Conservation (phyloP, 2,888 invertebrate species). For the Melitaea athalia region DNA sequence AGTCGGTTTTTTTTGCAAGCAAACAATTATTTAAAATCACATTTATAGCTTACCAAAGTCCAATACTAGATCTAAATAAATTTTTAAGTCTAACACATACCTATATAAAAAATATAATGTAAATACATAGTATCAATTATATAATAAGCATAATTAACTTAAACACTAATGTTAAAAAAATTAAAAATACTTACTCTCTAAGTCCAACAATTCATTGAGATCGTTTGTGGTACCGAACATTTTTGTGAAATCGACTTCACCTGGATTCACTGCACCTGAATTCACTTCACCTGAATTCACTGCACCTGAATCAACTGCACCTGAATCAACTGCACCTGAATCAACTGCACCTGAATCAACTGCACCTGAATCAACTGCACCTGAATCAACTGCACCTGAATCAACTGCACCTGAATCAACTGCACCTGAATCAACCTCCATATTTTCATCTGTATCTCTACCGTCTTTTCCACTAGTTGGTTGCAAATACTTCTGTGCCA, state of each 20-base stretch:
- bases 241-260: slow-evolving; percentile 52
- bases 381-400: too few relatives aligned
- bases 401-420: background rate
- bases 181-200: slow-evolving; percentile 60
- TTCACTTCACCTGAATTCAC: slow-evolving; percentile 13
- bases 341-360: background rate
- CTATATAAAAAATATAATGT: too few relatives aligned
- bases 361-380: slow-evolving; percentile 9
- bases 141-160: background rate
- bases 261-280: background rate
- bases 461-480: background rate
- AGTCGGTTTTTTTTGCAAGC: too few relatives aligned
- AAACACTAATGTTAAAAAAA: background rate
- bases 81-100: too few relatives aligned
- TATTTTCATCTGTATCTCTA: slow-evolving; percentile 17
- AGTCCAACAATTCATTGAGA: slow-evolving; percentile 64
- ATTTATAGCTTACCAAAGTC: too few relatives aligned
- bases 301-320: slow-evolving; percentile 9
- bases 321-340: too few relatives aligned
- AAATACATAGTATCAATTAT: background rate
- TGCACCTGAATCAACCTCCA: slow-evolving; percentile 10
- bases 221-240: slow-evolving; percentile 69
- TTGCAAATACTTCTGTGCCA: slow-evolving; percentile 49
- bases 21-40: too few relatives aligned
- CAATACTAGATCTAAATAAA: too few relatives aligned